Conservation (phyloP, 2,797 vertebrate genomes). For the Bovichtus diacanthus region DNA sequence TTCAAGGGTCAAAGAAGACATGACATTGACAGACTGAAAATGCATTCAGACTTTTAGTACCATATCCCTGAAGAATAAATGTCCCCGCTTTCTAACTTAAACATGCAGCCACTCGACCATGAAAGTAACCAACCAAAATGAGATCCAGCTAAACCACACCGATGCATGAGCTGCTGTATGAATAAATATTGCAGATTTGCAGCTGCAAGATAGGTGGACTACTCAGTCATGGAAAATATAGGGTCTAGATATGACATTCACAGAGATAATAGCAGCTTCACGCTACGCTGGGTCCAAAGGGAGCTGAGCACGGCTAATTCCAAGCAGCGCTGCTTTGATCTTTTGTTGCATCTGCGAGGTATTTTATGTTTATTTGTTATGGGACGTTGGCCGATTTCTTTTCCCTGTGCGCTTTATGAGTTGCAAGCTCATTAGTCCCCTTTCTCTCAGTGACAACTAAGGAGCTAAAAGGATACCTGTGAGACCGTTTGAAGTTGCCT, state of each 20-base stretch:
- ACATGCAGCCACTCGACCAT: constrained; percentile 54
- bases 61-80: constrained; percentile 17
- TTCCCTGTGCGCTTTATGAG: constrained; percentile 45
- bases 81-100: constrained; percentile 20
- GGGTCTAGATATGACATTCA: constrained; percentile 64
- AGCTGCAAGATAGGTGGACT: constrained; percentile 55
- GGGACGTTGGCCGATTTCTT: constrained; percentile 35
- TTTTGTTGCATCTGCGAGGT: constrained; percentile 69
- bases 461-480: constrained; percentile 57
- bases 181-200: constrained; percentile 58
- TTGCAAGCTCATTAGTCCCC: constrained; percentile 50
- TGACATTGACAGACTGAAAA: background rate
- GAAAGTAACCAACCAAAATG: constrained; percentile 47
- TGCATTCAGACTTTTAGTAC: constrained; percentile 9
- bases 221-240: constrained; percentile 66
- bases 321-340: constrained; percentile 59
- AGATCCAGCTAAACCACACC: constrained; percentile 41
- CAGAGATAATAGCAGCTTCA: constrained; percentile 70
- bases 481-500: constrained; percentile 66
- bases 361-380: constrained; percentile 71
- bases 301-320: constrained; percentile 57
- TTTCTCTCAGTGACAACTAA: constrained; percentile 43
- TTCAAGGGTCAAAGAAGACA: constrained; percentile 4
- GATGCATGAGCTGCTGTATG: constrained; percentile 49
- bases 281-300: constrained; percentile 59